Conservation (phyloP, 2,113 vertebrate species). For the Perca flavescens region DNA sequence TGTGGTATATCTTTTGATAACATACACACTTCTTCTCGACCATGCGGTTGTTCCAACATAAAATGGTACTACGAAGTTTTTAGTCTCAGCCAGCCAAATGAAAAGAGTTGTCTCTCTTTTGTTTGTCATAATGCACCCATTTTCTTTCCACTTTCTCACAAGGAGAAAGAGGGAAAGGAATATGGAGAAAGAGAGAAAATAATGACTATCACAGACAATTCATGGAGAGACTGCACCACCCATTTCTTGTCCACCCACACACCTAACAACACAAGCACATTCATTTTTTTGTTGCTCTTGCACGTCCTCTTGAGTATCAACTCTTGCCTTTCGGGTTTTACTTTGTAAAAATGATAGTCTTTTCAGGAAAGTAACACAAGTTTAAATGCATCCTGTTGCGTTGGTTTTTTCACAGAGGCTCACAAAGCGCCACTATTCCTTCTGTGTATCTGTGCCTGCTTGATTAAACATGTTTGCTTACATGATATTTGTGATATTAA, state of each 20-base stretch:
- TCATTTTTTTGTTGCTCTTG: not conserved
- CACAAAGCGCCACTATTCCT: not conserved
- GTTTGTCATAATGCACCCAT: slow-evolving; percentile 1
- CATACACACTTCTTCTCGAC: not conserved
- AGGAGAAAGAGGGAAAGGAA: not conserved
- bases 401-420: not conserved
- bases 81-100: not conserved
- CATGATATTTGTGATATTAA: slow-evolving; percentile 1
- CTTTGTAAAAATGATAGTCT: slow-evolving; percentile 31
- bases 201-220: slow-evolving; percentile 64
- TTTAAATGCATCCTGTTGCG: slow-evolving; percentile 13
- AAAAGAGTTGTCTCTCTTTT: not conserved
- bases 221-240: slow-evolving; percentile 55
- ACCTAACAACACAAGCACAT: slow-evolving; percentile 31
- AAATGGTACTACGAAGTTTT: not conserved
- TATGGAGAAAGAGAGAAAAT: slow-evolving; percentile 35
- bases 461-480: not conserved
- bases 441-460: not conserved
- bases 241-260: slow-evolving; percentile 68
- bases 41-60: not conserved
- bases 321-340: slow-evolving; percentile 37
- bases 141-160: slow-evolving; percentile 14
- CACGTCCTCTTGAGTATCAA: slow-evolving; percentile 13
- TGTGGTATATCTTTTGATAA: not conserved
- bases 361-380: slow-evolving; percentile 27